Percentiles rank a stretch among this genome's conserved stretches.
These are phyloP conservation scores for Rhabdornis inornatus DNA, from an alignment of 2,113 vertebrate genomes.

Conservation along the genomic window DNA sequence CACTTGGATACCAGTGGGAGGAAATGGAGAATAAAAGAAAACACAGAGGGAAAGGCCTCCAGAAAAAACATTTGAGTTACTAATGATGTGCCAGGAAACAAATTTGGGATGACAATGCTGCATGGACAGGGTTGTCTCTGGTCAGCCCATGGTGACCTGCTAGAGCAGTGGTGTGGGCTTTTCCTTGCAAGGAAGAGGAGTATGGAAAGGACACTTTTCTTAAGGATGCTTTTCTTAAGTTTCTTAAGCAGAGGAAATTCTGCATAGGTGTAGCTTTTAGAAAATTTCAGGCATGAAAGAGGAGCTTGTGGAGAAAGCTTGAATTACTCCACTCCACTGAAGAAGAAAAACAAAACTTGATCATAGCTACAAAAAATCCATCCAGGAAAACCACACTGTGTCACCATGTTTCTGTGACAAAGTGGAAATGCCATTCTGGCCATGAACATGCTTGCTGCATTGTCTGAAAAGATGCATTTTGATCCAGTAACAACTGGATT, in stretches of 20 bases:
- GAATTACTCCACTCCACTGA: neutral
- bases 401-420: neutral
- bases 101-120: neutral
- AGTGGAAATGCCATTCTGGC: neutral
- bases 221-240: neutral
- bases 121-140: neutral
- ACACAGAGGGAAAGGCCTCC: neutral
- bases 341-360: neutral
- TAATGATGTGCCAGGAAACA: neutral
- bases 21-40: neutral
- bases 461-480: neutral
- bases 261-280: neutral
- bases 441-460: neutral
- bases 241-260: neutral
- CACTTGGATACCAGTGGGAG: neutral
- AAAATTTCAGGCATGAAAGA: neutral
- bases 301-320: neutral
- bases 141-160: neutral
- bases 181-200: neutral
- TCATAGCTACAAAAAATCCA: neutral
- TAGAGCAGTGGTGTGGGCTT: neutral
- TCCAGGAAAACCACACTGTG: neutral
- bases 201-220: neutral
- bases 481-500: neutral
- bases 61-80: neutral